Conservation (phyloP, 2,113 vertebrate genomes). For the Melospiza melodia region DNA sequence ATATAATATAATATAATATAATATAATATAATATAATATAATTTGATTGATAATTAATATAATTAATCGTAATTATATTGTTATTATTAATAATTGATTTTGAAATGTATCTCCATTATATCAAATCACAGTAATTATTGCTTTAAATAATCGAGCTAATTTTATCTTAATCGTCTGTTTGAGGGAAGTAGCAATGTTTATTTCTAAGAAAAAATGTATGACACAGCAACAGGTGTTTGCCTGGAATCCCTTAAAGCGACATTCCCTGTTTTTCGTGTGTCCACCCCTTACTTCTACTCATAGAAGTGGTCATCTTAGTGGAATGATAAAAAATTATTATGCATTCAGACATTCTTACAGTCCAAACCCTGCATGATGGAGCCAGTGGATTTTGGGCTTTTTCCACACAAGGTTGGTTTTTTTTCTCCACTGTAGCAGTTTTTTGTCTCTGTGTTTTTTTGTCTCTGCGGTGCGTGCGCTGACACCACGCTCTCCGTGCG, state of each 20-base stretch:
- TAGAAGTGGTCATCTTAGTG: neutral
- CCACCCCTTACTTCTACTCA: neutral
- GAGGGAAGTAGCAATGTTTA: neutral
- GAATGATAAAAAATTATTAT: neutral
- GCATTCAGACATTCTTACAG: neutral
- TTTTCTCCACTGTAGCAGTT: neutral
- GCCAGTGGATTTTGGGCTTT: neutral
- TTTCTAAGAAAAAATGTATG: neutral
- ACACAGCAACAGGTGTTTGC: neutral
- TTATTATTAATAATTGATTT: neutral
- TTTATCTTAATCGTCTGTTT: neutral
- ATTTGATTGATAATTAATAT: too few species aligned
- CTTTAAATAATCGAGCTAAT: neutral
- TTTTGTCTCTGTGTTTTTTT: neutral
- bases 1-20: too few species aligned
- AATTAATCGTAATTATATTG: too few species aligned
- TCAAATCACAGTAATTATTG: neutral
- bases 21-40: too few species aligned
- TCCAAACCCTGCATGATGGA: neutral
- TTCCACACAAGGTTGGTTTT: fast-evolving
- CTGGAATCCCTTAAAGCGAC: neutral
- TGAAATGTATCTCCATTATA: neutral
- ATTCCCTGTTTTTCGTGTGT: neutral
- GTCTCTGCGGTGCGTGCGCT: too few species aligned
- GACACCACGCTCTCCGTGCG: neutral